A percentile compares a stretch with the other conserved stretches of the same genome.
phyloP scores from a whole-genome alignment of 2,797 vertebrate genomes.

The Remorina albescens region DNA sequence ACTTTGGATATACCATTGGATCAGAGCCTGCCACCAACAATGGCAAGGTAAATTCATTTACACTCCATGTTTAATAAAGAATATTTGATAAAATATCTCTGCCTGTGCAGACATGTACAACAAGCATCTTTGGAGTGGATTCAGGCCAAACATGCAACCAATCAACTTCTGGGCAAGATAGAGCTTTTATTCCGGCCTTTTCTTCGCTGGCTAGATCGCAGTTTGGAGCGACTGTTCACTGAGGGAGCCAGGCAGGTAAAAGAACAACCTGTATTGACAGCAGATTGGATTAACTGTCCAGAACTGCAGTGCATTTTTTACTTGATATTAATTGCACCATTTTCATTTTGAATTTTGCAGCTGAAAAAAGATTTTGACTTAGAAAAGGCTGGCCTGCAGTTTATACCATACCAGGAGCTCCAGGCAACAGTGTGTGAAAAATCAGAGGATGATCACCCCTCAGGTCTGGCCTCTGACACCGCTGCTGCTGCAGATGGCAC shows the following conservation, averaged over 20 bases:
- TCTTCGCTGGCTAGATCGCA: conserved; percentile 89
- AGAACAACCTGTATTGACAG: not conserved
- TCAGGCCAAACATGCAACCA: conserved; percentile 88
- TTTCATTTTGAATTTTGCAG: conserved; percentile 58
- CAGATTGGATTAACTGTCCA: no score
- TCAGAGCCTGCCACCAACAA: conserved; percentile 84
- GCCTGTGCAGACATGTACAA: conserved; percentile 79
- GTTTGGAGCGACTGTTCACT: conserved; percentile 87
- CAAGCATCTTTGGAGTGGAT: conserved; percentile 85
- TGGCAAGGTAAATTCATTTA: conserved; percentile 81
- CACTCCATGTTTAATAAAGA: no score
- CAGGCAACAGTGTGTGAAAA: conserved; percentile 77
- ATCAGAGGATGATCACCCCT: not conserved
- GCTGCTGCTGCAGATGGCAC: conserved; percentile 1
- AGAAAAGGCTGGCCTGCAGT: conserved; percentile 86
- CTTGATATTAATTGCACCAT: not conserved
- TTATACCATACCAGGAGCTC: conserved; percentile 87
- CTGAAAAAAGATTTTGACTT: conserved; percentile 87
- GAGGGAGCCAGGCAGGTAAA: conserved; percentile 88
- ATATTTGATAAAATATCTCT: no score
- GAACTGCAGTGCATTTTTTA: no score
- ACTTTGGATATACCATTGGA: conserved; percentile 86
- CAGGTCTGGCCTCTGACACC: conserved; percentile 4
- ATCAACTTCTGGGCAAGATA: conserved; percentile 85
- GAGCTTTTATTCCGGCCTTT: conserved; percentile 88